These are phyloP conservation scores for Caenorhabditis japonica DNA, from an alignment of 2,888 invertebrate species.

Conservation along the genomic window DNA sequence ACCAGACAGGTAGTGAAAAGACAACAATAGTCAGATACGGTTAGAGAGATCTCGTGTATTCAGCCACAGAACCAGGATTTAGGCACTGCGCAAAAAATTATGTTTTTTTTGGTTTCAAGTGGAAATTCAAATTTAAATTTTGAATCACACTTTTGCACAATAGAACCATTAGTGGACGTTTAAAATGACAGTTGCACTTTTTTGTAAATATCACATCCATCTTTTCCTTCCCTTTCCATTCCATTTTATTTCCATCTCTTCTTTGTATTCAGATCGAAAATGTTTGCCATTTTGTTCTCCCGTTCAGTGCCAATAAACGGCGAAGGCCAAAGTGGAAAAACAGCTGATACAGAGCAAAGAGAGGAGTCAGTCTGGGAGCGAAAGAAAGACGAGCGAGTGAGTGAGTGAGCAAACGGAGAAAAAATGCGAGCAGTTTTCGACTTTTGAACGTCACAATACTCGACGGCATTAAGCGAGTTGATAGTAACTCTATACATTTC, in stretches of 20 bases:
- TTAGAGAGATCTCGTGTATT: too few relatives aligned
- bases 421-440: slow-evolving; percentile 30
- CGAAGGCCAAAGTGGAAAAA: neutral
- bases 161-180: neutral
- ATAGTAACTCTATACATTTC: too few relatives aligned
- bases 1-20: too few relatives aligned
- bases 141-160: too few relatives aligned
- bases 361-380: neutral
- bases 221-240: too few relatives aligned
- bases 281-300: slow-evolving; percentile 2
- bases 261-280: too few relatives aligned
- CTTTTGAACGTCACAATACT: slow-evolving; percentile 38
- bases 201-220: slow-evolving; percentile 5
- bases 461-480: neutral
- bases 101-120: too few relatives aligned
- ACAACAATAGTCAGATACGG: too few relatives aligned
- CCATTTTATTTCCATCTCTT: too few relatives aligned
- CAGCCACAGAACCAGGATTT: too few relatives aligned
- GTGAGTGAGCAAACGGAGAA: slow-evolving; percentile 28
- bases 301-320: slow-evolving; percentile 5
- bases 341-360: slow-evolving; percentile 8
- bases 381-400: neutral
- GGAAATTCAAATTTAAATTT: too few relatives aligned
- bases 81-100: too few relatives aligned
- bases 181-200: slow-evolving; percentile 9